Evolutionary conservation across 2,113 vertebrate species (phyloP).

Genomic region (Leucopsar rothschildi): DNA sequence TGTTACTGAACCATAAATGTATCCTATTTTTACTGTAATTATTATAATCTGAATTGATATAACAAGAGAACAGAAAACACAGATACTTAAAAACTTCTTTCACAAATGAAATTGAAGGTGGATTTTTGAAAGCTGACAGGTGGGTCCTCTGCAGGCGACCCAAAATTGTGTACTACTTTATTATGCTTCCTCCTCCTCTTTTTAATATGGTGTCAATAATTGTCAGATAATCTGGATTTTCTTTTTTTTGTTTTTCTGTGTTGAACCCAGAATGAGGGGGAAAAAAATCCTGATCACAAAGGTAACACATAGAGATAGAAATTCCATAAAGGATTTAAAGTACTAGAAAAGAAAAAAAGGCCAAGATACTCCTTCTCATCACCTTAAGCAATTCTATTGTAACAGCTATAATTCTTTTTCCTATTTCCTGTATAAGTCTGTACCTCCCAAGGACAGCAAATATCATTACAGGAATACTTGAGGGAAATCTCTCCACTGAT

Average conservation of each 20-base stretch:
- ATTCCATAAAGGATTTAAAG: neutral
- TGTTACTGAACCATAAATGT: neutral
- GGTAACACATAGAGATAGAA: neutral
- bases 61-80: neutral
- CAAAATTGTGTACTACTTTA: neutral
- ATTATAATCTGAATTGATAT: neutral
- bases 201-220: neutral
- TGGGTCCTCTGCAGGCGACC: rapidly evolving
- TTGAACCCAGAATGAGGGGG: neutral
- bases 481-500: neutral
- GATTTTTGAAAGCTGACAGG: neutral
- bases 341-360: neutral
- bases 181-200: neutral
- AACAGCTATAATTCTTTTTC: neutral
- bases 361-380: neutral
- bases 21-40: neutral
- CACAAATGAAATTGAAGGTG: neutral
- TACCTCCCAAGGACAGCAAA: neutral
- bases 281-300: neutral
- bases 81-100: neutral
- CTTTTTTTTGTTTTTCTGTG: neutral
- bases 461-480: neutral
- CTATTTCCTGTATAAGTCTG: neutral
- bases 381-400: neutral
- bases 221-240: rapidly evolving